Evolutionary conservation across 2,113 vertebrate genomes (phyloP).

Genomic region (Coreoperca whiteheadi): DNA sequence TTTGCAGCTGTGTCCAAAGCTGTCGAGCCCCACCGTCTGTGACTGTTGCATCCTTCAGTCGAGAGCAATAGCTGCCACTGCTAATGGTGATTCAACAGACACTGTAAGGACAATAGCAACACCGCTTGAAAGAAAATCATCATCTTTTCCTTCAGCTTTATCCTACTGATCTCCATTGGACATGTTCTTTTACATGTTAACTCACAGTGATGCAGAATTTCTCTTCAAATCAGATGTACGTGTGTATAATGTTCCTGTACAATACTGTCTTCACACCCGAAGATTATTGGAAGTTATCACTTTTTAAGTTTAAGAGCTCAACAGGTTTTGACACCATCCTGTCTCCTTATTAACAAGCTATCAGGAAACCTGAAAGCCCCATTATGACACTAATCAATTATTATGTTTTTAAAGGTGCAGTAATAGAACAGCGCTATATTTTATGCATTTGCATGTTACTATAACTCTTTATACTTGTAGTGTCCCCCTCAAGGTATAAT

Average conservation of each 20-base stretch:
- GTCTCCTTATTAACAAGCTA: not conserved
- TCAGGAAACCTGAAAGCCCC: not conserved
- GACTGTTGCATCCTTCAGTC: conserved; percentile 1
- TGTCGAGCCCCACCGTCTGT: not conserved
- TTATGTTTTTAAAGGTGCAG: not conserved
- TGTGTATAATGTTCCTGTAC: not conserved
- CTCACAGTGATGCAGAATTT: conserved; percentile 7
- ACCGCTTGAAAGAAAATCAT: not conserved
- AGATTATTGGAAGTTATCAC: not conserved
- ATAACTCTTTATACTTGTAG: not conserved
- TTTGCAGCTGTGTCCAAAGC: conserved; percentile 33
- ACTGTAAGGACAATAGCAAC: not conserved
- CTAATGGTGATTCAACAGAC: conserved; percentile 20
- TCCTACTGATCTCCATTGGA: not conserved
- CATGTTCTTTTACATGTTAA: not conserved
- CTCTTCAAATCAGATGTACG: not conserved
- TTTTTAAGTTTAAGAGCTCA: not conserved
- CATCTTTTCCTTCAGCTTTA: not conserved
- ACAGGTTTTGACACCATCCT: not conserved
- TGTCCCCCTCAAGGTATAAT: not conserved
- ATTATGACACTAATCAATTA: not conserved
- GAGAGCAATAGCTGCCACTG: conserved; percentile 15
- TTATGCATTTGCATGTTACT: not conserved
- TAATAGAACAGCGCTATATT: not conserved
- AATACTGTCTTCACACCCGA: not conserved